These are phyloP conservation scores for Apogon hyalosoma DNA, from an alignment of 2,797 vertebrate species.

Conservation along the genomic window DNA sequence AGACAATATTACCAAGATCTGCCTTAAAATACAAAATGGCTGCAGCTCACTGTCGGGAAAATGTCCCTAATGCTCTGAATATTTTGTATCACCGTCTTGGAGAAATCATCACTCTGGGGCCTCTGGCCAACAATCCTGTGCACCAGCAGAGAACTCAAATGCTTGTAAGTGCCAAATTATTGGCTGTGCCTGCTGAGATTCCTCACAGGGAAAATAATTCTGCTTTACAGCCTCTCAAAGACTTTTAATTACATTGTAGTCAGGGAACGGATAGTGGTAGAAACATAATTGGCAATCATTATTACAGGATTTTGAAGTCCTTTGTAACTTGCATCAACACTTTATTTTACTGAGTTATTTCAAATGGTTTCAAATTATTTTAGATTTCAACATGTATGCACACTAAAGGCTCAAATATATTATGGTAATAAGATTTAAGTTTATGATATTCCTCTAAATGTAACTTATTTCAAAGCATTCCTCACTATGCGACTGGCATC, in stretches of 20 bases:
- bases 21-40: not conserved
- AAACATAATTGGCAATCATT: conserved; percentile 12
- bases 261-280: conserved; percentile 9
- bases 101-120: conserved; percentile 8
- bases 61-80: conserved; percentile 24
- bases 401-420: not conserved
- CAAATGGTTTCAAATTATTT: too few species aligned
- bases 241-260: conserved; percentile 39
- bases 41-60: conserved; percentile 1
- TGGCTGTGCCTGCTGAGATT: conserved; percentile 32
- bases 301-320: conserved; percentile 2
- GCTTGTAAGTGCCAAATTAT: conserved; percentile 33
- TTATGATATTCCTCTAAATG: conserved; percentile 24
- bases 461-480: conserved; percentile 42
- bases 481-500: conserved; percentile 46
- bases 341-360: not conserved
- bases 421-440: not conserved
- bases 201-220: conserved; percentile 32
- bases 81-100: conserved; percentile 26
- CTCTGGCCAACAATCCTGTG: conserved; percentile 8
- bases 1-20: too few species aligned
- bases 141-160: conserved; percentile 26
- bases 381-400: too few species aligned
- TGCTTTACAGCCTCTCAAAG: conserved; percentile 19
- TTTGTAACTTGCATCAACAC: not conserved